Conservation (phyloP, 2,797 vertebrate species). For the Pseudochirops cupreus region DNA sequence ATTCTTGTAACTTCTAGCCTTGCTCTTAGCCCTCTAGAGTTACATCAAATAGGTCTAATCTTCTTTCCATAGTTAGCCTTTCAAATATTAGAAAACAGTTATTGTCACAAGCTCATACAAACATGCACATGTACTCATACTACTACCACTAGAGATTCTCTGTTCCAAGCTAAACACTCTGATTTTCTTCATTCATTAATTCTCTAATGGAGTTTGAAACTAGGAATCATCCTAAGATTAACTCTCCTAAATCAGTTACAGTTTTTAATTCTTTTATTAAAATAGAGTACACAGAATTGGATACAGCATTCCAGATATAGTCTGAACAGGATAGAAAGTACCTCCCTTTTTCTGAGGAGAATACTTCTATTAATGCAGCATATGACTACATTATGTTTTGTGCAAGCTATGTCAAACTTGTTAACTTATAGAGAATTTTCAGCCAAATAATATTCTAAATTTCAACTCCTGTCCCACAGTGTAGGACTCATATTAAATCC, state of each 20-base stretch:
- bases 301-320: background rate
- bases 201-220: background rate
- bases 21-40: background rate
- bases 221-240: background rate
- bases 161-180: background rate
- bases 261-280: background rate
- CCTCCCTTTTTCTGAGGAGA: background rate
- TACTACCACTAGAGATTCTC: background rate
- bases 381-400: constrained; percentile 42
- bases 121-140: background rate
- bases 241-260: background rate
- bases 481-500: background rate
- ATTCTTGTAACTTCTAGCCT: background rate
- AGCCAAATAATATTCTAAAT: background rate
- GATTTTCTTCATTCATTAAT: background rate
- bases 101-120: background rate
- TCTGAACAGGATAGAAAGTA: background rate
- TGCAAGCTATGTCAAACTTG: background rate
- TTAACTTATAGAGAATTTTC: constrained; percentile 16
- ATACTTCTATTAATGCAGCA: background rate
- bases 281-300: background rate
- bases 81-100: background rate
- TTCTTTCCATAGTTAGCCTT: background rate
- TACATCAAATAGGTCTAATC: background rate
- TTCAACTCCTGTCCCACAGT: background rate